Evolutionary conservation across 1,140 invertebrate species (phyloP).

Genomic region (Pollicipes pollicipes): DNA sequence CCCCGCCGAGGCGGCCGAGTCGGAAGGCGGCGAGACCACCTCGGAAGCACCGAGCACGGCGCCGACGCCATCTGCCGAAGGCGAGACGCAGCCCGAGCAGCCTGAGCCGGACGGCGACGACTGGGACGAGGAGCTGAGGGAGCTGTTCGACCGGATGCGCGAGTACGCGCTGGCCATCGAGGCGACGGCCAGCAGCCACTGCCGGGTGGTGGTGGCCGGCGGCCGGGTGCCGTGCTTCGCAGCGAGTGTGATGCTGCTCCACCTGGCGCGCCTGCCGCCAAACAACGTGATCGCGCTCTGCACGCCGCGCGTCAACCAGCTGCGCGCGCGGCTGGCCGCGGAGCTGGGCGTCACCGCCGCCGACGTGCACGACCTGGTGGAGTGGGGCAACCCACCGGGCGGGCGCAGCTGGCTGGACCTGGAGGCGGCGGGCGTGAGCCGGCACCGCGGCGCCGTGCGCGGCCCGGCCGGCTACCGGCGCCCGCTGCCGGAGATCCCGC

Average conservation of each 20-base stretch:
- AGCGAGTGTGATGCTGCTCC: not conserved
- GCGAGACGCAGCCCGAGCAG: too few relatives aligned
- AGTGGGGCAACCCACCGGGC: not conserved
- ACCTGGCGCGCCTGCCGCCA: not conserved
- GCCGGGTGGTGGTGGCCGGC: slow-evolving; percentile 2
- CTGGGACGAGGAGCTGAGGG: not conserved
- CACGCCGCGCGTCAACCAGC: not conserved
- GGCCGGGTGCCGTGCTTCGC: not conserved
- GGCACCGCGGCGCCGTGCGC: not conserved
- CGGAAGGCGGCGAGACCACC: too few relatives aligned
- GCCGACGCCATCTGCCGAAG: not conserved
- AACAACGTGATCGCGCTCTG: not conserved
- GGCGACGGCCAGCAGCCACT: not conserved
- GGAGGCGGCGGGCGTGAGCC: not conserved
- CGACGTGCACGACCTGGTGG: not conserved
- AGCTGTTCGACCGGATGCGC: not conserved
- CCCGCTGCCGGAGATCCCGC: not conserved
- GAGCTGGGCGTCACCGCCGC: not conserved
- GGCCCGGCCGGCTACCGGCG: not conserved
- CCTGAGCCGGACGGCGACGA: too few relatives aligned
- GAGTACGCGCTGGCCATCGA: not conserved
- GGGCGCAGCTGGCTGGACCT: not conserved
- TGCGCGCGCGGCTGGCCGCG: not conserved
- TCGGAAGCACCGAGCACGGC: too few relatives aligned
- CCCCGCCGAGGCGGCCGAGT: too few relatives aligned